phyloP scores from a whole-genome alignment of 2,888 invertebrate species.

The Didymodactylos carnosus region DNA sequence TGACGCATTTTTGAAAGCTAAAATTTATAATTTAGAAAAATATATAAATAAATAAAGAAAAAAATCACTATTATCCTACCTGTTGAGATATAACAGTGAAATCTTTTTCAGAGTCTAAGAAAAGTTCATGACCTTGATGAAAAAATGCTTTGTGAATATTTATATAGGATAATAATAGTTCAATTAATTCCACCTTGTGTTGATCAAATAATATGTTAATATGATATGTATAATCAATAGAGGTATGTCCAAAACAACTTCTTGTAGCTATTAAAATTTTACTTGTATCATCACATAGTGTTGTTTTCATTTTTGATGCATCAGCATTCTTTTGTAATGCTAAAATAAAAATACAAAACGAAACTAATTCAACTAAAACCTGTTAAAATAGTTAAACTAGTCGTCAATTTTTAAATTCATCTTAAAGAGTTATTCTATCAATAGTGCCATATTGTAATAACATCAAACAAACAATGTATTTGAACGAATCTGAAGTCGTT shows the following conservation, averaged over 20 bases:
- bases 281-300: constrained; percentile 66
- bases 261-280: constrained; percentile 68
- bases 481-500: too few species aligned
- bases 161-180: neutral
- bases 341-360: neutral
- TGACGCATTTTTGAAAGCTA: neutral
- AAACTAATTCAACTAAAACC: too few species aligned
- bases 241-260: constrained; percentile 79
- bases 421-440: too few species aligned
- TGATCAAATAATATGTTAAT: constrained; percentile 22
- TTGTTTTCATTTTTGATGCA: constrained; percentile 53
- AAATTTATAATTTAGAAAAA: neutral
- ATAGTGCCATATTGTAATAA: too few species aligned
- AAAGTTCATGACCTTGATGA: neutral
- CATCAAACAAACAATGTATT: too few species aligned
- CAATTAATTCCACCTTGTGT: neutral
- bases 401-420: too few species aligned
- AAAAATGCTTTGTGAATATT: neutral
- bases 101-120: neutral
- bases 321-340: constrained; percentile 67
- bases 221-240: constrained; percentile 76
- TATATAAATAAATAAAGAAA: neutral
- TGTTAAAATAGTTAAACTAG: too few species aligned
- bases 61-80: neutral
- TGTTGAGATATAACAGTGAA: neutral